Evolutionary conservation across 2,113 vertebrate species (phyloP).

Genomic region (Lipotes vexillifer): DNA sequence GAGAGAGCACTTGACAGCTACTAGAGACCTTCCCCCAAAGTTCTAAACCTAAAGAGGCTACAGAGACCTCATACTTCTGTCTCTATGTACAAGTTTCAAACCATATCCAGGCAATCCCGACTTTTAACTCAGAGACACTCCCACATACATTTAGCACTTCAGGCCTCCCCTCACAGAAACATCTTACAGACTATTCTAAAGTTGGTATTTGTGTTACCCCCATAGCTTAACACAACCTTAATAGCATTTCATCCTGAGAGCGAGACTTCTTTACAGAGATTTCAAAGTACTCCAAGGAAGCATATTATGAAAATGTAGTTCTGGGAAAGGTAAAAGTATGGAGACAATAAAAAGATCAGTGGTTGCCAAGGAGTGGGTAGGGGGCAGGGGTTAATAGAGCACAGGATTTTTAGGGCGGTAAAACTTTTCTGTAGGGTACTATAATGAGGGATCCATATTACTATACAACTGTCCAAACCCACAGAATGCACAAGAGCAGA

Average conservation of each 20-base stretch:
- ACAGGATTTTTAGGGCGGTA: background rate
- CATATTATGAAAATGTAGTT: background rate
- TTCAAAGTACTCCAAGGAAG: constrained; percentile 4
- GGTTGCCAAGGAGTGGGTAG: background rate
- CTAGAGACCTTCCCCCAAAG: background rate
- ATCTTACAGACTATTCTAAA: background rate
- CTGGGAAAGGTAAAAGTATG: background rate
- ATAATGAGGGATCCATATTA: background rate
- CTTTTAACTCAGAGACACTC: background rate
- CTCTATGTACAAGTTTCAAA: background rate
- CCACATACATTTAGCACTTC: background rate
- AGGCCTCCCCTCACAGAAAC: background rate
- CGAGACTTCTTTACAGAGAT: background rate
- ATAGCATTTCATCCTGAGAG: background rate
- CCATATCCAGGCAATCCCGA: background rate
- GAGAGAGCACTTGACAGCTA: background rate
- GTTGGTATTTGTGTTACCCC: background rate
- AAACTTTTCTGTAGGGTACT: background rate
- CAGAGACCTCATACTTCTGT: background rate
- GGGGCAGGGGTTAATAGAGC: background rate
- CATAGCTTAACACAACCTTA: background rate
- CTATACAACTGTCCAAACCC: background rate
- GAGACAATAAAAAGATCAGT: background rate
- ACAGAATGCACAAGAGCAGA: background rate
- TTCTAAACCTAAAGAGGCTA: background rate